A percentile compares a stretch with the other conserved stretches of the same genome.
phyloP scores from a whole-genome alignment of 2,888 invertebrate genomes.

The Lamellibrachia satsuma region DNA sequence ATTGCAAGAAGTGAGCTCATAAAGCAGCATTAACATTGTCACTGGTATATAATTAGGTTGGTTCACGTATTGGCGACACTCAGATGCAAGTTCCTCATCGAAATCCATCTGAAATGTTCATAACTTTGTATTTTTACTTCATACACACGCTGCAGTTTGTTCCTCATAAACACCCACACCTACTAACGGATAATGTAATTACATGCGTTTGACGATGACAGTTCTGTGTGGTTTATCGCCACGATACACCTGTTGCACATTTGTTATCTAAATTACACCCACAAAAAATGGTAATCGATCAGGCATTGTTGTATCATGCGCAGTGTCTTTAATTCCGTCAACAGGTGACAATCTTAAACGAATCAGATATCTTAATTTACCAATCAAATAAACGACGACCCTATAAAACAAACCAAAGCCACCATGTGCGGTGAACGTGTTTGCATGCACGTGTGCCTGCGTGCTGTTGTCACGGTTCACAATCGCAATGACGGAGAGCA shows the following conservation, averaged over 20 bases:
- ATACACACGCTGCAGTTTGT: not conserved
- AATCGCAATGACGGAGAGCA: not conserved
- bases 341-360: not conserved
- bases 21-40: no score
- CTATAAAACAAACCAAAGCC: not conserved
- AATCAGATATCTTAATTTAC: not conserved
- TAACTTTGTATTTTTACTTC: no score
- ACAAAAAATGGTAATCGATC: not conserved
- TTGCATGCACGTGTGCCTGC: not conserved
- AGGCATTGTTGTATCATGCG: not conserved
- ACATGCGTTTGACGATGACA: not conserved
- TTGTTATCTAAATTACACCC: not conserved
- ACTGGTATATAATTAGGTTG: no score
- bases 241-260: not conserved
- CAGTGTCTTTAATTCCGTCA: not conserved
- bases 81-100: no score
- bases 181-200: not conserved
- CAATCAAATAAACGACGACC: constrained; percentile 9
- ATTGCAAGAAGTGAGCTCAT: no score
- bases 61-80: no score
- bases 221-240: not conserved
- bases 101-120: no score
- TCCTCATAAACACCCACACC: not conserved
- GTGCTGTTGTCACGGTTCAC: not conserved
- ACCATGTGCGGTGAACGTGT: not conserved